These are phyloP conservation scores for Drosophila borborema DNA, from an alignment of 2,888 invertebrate genomes.

Conservation along the genomic window DNA sequence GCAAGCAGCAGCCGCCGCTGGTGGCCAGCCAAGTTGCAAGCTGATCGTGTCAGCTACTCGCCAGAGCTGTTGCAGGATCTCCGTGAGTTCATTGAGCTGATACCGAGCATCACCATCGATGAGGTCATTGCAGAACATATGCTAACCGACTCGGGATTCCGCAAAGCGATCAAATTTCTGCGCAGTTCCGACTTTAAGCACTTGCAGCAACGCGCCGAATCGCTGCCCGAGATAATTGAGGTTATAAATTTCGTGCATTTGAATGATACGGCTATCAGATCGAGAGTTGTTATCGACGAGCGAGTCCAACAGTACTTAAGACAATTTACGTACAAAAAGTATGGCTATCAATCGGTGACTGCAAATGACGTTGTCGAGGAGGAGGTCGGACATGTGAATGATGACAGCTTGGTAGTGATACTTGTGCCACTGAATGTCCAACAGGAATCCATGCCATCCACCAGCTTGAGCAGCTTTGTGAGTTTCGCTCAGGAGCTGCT, in stretches of 20 bases:
- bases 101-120: conserved; percentile 66
- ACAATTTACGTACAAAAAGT: conserved; percentile 5
- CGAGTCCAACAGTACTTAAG: conserved; percentile 6
- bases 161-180: conserved; percentile 71
- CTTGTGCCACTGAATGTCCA: conserved; percentile 25
- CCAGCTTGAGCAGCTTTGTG: conserved; percentile 46
- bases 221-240: conserved; percentile 75
- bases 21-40: conserved; percentile 9
- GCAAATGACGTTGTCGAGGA: conserved; percentile 8
- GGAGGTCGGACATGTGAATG: conserved; percentile 14
- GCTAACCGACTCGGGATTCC: conserved; percentile 73
- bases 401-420: conserved; percentile 43
- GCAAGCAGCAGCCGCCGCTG: conserved; percentile 2
- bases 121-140: conserved; percentile 74
- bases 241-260: conserved; percentile 77
- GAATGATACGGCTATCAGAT: conserved; percentile 46
- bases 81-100: conserved; percentile 70
- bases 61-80: conserved; percentile 77
- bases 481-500: conserved; percentile 73
- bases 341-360: conserved; percentile 7
- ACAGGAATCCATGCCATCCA: not conserved
- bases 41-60: conserved; percentile 50
- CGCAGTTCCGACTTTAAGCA: conserved; percentile 68
- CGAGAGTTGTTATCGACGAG: conserved; percentile 1
- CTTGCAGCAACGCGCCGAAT: conserved; percentile 60